Percentiles rank a stretch among this genome's conserved stretches.
Evolutionary conservation across 2,113 vertebrate genomes (phyloP).

Genomic region (Myotis brandtii): DNA sequence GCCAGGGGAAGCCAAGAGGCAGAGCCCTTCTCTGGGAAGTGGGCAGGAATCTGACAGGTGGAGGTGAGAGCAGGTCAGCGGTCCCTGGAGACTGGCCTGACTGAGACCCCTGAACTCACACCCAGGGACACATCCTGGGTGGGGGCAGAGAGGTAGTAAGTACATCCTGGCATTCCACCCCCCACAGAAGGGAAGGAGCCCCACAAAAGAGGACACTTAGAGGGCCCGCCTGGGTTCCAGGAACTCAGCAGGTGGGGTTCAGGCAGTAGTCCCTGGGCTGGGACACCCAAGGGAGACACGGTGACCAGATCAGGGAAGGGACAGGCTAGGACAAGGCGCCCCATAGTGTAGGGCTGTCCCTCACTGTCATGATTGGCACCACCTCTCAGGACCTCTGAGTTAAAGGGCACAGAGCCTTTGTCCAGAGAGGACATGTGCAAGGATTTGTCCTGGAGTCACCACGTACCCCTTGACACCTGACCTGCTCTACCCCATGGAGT

Average conservation of each 20-base stretch:
- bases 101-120: neutral
- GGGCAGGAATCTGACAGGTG: neutral
- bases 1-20: neutral
- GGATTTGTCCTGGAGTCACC: neutral
- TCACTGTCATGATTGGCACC: rapidly evolving
- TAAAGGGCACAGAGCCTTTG: neutral
- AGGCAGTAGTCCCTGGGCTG: neutral
- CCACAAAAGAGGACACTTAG: neutral
- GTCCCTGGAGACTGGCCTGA: neutral
- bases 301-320: neutral
- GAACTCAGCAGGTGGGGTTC: neutral
- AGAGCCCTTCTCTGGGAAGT: rapidly evolving
- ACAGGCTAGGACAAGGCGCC: neutral
- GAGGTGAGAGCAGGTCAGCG: neutral
- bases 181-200: neutral
- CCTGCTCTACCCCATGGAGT: neutral
- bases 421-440: neutral
- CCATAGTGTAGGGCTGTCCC: neutral
- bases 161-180: neutral
- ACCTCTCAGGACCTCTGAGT: neutral
- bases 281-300: too few relatives aligned
- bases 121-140: neutral
- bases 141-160: neutral
- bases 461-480: neutral
- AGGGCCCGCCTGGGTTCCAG: neutral